phyloP scores from a whole-genome alignment of 2,797 vertebrate species.

The Meda fulgida region DNA sequence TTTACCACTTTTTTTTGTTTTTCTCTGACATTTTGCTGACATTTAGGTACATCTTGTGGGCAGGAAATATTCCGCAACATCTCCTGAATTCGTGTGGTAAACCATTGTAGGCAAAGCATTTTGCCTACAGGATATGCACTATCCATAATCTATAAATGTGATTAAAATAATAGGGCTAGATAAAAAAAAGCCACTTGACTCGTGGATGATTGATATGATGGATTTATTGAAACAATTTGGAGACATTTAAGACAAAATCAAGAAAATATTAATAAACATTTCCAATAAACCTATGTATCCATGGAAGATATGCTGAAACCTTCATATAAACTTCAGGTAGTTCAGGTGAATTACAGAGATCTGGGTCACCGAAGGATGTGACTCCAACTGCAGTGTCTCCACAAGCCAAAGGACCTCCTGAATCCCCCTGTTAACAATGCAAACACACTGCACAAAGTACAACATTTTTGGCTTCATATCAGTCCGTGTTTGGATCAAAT shows the following conservation, averaged over 20 bases:
- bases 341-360: not conserved
- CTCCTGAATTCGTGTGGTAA: not conserved
- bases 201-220: not conserved
- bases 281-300: not conserved
- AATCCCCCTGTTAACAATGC: constrained; percentile 51
- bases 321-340: constrained; percentile 39
- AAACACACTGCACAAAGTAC: not conserved
- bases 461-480: not conserved
- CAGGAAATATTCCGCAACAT: not conserved
- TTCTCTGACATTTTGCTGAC: too few species aligned
- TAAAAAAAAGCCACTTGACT: not conserved
- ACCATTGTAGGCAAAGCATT: not conserved
- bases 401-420: constrained; percentile 58
- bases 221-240: not conserved
- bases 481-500: not conserved
- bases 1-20: too few species aligned
- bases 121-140: not conserved
- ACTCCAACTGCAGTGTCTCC: constrained; percentile 40
- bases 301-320: constrained; percentile 5
- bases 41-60: not conserved
- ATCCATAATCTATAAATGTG: not conserved
- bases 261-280: not conserved
- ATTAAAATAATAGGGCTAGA: too few species aligned
- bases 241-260: not conserved
- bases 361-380: constrained; percentile 23